Conservation (phyloP, 2,888 invertebrate genomes). For the Idaea aversata region DNA sequence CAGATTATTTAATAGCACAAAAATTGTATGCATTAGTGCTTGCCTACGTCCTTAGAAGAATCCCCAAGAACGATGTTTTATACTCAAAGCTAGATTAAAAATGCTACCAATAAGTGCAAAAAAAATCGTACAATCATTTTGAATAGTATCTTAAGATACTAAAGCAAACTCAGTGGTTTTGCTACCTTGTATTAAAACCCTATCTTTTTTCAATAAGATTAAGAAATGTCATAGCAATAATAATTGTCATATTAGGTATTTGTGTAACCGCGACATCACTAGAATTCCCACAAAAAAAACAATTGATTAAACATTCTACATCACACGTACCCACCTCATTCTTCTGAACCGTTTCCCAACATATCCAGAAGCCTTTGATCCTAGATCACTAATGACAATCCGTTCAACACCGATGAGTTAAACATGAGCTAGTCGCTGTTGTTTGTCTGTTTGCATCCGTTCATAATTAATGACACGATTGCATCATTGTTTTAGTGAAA, state of each 20-base stretch:
- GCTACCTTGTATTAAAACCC: no score
- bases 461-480: background rate
- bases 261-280: no score
- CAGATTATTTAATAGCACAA: no score
- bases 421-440: slow-evolving; percentile 24
- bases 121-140: background rate
- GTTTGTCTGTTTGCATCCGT: background rate
- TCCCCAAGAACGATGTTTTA: background rate
- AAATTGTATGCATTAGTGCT: background rate
- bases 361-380: slow-evolving; percentile 45
- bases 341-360: slow-evolving; percentile 10
- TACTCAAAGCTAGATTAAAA: background rate
- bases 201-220: no score
- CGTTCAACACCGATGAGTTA: slow-evolving; percentile 27
- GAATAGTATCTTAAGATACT: background rate
- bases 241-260: no score
- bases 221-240: background rate
- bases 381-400: slow-evolving; percentile 52
- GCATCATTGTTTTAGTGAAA: slow-evolving; percentile 12
- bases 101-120: background rate
- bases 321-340: slow-evolving; percentile 2
- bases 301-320: background rate
- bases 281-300: background rate
- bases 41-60: background rate
- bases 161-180: no score